Base-by-base conservation (phyloP, 2,113 vertebrate genomes). In the Microcebus lehilahytsara region DNA sequence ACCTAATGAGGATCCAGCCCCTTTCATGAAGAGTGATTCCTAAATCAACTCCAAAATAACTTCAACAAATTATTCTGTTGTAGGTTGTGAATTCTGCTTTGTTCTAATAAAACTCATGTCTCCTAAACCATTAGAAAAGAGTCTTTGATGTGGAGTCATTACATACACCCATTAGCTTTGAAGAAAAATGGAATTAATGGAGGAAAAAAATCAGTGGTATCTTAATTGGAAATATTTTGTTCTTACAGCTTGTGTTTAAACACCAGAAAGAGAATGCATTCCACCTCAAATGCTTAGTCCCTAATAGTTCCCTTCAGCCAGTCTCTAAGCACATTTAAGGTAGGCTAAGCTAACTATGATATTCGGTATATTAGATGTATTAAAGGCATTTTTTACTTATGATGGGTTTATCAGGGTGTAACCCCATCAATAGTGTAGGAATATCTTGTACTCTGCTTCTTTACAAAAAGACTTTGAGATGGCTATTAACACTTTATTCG, bases 101-200 rank as follows among this genome's bases (percentile, higher is more conserved):
- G 66, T 97, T 89, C 89, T 87, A 96, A 96, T 95, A 93, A 95
- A 95, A 93, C 10, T n/a, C 37, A 71, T 34, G 81, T 88, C 94
- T 95, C 85, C 78, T 84, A 94, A 93, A 62, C 93, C 93, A 85
- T 83, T 95, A 97, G 93, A 90, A 94, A 95, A 80, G 46, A 64
- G 64, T 85, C 66, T 88, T 95, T 96, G 86, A 96, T 92, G 84
- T 97, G 72, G 72, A 93, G 20, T 95, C 88, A 91, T 91, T 96
- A 92, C 83, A 89, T 72, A 94, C 0, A 95, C 30, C 62, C 92
- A 93, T 97, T 96, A 91, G 56, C 49, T 94, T 97, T 94, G 91
- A 97, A 96, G 81, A 96, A 97, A 91, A 62, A 93, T 91, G 78
- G 62, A 83, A 94, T 92, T 97, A 89, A 91, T 97, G 81, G 81